Base-by-base conservation (phyloP, 1,140 invertebrate genomes). In the Tetramorium simillimum region DNA sequence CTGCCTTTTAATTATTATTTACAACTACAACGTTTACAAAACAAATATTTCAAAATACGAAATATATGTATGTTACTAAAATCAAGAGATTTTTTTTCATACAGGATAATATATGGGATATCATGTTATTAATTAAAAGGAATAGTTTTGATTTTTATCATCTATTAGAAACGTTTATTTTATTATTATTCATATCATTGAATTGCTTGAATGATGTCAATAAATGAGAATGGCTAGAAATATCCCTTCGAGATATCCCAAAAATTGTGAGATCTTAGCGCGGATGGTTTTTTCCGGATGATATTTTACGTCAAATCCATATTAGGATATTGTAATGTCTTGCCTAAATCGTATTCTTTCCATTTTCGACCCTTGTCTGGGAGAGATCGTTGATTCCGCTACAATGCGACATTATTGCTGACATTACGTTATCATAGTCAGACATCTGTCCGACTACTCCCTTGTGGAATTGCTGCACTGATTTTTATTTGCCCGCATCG, bases 391-490 rank as follows among this genome's bases (percentile, higher is more conserved):
- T 91, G 91, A 92, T 92, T 93, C 91, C 63, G 58, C 77, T 78
- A 87, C 89, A 90, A 89, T 89, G 86, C 86, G 86, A 87, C 72
- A 89, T 90, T 78, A 86, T 86, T 85, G 78, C 81, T 87, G 89
- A 92, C 86, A 77, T 86, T 88, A 77, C 85, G 88, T 86, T 92
- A 92, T 92, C 82, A 49, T 82, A 87, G 88, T 89, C 86, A 90
- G 90, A 90, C 89, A 89, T 92, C 82, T 89, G 86, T 72, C 73
- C 21, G 49, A 53, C 12, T 75, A 3, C 21, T 6, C 7, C 58
- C n/a, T 33, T 7, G 10, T 37, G 16, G 10, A 6, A 77, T 72
- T 69, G 5, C 16, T 53, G 18, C 28, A n/a, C 46, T 7, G 24
- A 53, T 21, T 53, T 73, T 73, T 4, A 75, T 56, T 56, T 40